Evolutionary conservation across 2,888 invertebrate genomes (phyloP), one percentile per base, ranked within the genome.

Genomic region (Linnaemya tessellans): DNA sequence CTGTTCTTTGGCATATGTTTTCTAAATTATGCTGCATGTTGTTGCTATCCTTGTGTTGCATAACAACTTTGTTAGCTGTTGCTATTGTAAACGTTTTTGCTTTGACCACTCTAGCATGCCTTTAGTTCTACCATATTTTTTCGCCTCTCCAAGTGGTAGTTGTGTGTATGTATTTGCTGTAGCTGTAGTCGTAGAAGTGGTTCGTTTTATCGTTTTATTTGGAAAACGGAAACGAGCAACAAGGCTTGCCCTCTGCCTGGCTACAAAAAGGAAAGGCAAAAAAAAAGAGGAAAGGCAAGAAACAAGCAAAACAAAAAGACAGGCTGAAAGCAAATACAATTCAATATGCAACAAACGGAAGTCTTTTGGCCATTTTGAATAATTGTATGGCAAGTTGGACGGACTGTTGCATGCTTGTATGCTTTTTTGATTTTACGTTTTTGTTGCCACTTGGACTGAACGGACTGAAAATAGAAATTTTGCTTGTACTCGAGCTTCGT

Each of bases 291-390:
- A 74, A 30, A 56, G 22, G 5, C 7, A 58, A 58, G 5, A 62
- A 11, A 74, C 18, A 54, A 15, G 18, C 20, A 13, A 30, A 18
- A 41, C 8, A 56, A 49, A 62, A 62, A 62, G n/a, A 64, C 18
- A 51, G 38, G 49, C 60, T 60, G 13, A 49, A 68, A 78, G 41
- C 38, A 68, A 68, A 70, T 35, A 60, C 78, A 15, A 70, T 60
- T 70, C 60, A 51, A 60, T 68, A 60, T 78, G 60, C 68, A 78
- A 78, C 58, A 78, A 85, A 81, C 84, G 84, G 84, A 85, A 85
- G 81, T 82, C 81, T 81, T 84, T 85, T 78, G 79, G 81, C 84
- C 84, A 85, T 85, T 84, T 85, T 81, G 81, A 85, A 85, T 85
- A 85, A 85, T 82, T 77, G 70, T 82, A 38, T 65, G 73, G n/a